A percentile compares a stretch with the other conserved stretches of the same genome.
These are phyloP conservation scores for Cavia porcellus DNA, from an alignment of 2,113 vertebrate species.

Conservation along the genomic window DNA sequence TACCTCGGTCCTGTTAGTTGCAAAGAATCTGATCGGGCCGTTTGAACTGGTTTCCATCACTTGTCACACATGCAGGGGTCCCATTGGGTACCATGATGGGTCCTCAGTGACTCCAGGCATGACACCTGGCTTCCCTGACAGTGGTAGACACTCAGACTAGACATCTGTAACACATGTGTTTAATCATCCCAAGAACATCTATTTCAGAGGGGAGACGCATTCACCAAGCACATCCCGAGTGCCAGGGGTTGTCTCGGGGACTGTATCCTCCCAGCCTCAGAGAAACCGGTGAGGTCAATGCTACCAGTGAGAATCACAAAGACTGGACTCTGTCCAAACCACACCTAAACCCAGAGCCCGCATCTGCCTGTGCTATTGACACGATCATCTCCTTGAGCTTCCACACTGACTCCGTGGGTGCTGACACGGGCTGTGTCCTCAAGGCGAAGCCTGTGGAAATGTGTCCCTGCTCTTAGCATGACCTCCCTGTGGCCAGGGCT, in stretches of 20 bases:
- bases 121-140: not conserved
- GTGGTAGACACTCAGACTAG: not conserved
- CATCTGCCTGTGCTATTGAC: rapidly evolving
- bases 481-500: not conserved
- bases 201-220: not conserved
- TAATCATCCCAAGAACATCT: no score
- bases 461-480: rapidly evolving
- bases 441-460: not conserved
- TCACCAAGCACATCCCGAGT: rapidly evolving
- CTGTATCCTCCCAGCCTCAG: rapidly evolving
- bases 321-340: not conserved
- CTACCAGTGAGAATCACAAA: not conserved
- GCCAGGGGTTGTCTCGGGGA: rapidly evolving
- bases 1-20: rapidly evolving
- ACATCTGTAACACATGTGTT: rapidly evolving
- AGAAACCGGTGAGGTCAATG: not conserved
- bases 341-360: rapidly evolving
- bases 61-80: not conserved
- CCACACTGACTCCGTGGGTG: rapidly evolving
- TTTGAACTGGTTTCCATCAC: not conserved
- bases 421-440: rapidly evolving
- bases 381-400: rapidly evolving
- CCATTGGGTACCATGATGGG: rapidly evolving
- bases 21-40: no score
- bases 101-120: not conserved